A percentile compares a stretch with the other conserved stretches of the same genome.
These are phyloP conservation scores for Drosophila diplacantha DNA, from an alignment of 2,888 invertebrate genomes.

Conservation along the genomic window DNA sequence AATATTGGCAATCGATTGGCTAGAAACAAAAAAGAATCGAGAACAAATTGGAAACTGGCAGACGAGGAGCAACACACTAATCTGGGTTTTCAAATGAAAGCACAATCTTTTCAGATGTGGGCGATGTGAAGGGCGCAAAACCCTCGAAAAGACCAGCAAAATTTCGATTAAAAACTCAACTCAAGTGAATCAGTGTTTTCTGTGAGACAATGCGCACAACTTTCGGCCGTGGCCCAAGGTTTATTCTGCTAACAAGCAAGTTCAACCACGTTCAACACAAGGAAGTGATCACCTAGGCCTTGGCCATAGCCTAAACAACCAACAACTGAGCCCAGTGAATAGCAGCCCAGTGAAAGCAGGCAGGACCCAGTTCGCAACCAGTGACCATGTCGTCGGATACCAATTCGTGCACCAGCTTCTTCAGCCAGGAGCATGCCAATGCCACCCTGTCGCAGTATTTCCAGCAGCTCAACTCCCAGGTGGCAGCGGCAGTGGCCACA, in stretches of 20 bases:
- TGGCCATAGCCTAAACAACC: neutral
- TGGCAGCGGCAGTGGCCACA: slow-evolving; percentile 60
- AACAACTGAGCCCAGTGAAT: slow-evolving; percentile 15
- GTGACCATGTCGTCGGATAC: slow-evolving; percentile 64
- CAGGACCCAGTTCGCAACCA: slow-evolving; percentile 5
- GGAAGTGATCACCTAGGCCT: slow-evolving; percentile 56
- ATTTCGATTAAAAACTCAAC: slow-evolving; percentile 1
- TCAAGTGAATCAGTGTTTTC: slow-evolving; percentile 23
- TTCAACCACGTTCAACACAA: slow-evolving; percentile 55
- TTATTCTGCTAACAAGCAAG: slow-evolving; percentile 52
- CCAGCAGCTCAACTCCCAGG: slow-evolving; percentile 72
- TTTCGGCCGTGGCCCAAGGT: slow-evolving; percentile 40
- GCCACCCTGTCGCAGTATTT: slow-evolving; percentile 74
- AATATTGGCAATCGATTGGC: slow-evolving; percentile 28
- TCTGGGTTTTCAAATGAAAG: slow-evolving; percentile 38
- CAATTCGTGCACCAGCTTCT: slow-evolving; percentile 73
- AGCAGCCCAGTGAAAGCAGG: slow-evolving; percentile 12
- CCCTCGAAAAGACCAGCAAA: neutral
- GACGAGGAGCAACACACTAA: slow-evolving; percentile 32
- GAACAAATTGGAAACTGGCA: slow-evolving; percentile 2
- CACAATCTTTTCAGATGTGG: slow-evolving; percentile 36
- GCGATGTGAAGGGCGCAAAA: slow-evolving; percentile 9
- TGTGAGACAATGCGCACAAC: slow-evolving; percentile 59
- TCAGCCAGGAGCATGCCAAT: slow-evolving; percentile 72
- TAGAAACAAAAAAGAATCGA: neutral